Percentiles rank a stretch among this genome's conserved stretches.
These are phyloP conservation scores for Troilus luridus DNA, from an alignment of 2,888 invertebrate species.

Conservation along the genomic window DNA sequence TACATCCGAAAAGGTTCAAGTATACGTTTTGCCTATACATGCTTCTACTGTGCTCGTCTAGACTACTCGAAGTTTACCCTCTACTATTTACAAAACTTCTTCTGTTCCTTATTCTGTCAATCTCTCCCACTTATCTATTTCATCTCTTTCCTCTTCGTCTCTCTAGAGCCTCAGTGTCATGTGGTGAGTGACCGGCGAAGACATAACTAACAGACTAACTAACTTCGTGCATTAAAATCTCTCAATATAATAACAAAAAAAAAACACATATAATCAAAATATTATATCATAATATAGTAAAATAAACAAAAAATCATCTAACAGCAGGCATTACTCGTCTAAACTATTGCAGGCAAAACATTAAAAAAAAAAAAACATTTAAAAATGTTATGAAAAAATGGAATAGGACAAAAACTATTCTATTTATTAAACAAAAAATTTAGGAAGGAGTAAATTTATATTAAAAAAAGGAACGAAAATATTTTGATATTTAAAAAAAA, in stretches of 20 bases:
- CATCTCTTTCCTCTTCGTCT: not conserved
- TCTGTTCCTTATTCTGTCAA: not conserved
- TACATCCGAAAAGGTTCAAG: not conserved
- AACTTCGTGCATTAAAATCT: constrained; percentile 42
- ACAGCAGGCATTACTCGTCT: constrained; percentile 52
- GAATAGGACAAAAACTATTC: constrained; percentile 25
- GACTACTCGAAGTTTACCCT: constrained; percentile 26
- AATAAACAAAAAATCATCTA: constrained; percentile 31
- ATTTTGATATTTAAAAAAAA: not conserved
- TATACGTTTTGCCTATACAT: constrained; percentile 43
- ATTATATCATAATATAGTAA: not conserved
- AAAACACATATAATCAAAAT: constrained; percentile 38
- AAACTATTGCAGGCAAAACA: constrained; percentile 51
- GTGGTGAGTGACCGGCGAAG: constrained; percentile 57
- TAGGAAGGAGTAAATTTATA: not conserved
- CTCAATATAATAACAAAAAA: constrained; percentile 12
- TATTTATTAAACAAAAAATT: not conserved
- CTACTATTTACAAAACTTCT: constrained; percentile 46
- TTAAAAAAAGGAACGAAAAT: not conserved
- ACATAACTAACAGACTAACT: constrained; percentile 50
- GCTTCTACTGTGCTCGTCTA: constrained; percentile 49
- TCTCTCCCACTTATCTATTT: constrained; percentile 10
- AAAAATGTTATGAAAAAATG: constrained; percentile 22
- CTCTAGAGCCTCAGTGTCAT: constrained; percentile 51
- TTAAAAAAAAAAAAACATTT: not conserved